Conservation (phyloP, 2,888 invertebrate species). For the Scaptomyza caliginosa region DNA sequence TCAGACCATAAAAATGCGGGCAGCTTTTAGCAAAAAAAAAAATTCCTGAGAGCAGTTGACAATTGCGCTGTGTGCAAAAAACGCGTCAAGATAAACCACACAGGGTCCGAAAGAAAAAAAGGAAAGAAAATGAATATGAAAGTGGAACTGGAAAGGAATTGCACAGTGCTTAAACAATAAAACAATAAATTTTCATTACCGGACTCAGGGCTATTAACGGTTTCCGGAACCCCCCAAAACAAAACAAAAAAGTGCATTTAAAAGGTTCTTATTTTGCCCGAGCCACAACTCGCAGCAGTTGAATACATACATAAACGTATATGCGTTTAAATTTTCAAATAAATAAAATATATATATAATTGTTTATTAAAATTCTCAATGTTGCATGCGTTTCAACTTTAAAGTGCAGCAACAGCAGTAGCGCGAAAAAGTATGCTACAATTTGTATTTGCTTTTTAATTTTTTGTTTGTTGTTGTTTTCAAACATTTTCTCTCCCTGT, state of each 20-base stretch:
- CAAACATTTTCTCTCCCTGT: slow-evolving; percentile 61
- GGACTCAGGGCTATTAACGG: slow-evolving; percentile 73
- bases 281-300: slow-evolving; percentile 22
- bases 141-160: slow-evolving; percentile 4
- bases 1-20: slow-evolving; percentile 64
- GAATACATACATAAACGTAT: slow-evolving; percentile 4
- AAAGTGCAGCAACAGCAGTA: slow-evolving; percentile 43
- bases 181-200: slow-evolving; percentile 80
- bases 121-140: slow-evolving; percentile 1
- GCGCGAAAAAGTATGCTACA: slow-evolving; percentile 47
- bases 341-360: slow-evolving; percentile 55
- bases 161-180: slow-evolving; percentile 70
- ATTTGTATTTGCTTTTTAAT: slow-evolving; percentile 28
- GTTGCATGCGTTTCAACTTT: slow-evolving; percentile 44
- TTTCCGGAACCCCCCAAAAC: slow-evolving; percentile 67
- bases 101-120: not conserved
- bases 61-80: slow-evolving; percentile 53
- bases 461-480: slow-evolving; percentile 17
- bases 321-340: slow-evolving; percentile 6
- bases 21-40: slow-evolving; percentile 57
- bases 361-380: slow-evolving; percentile 39
- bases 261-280: slow-evolving; percentile 27
- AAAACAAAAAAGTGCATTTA: slow-evolving; percentile 61
- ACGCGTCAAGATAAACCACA: slow-evolving; percentile 46
- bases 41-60: slow-evolving; percentile 51